A percentile compares a stretch with the other conserved stretches of the same genome.
Evolutionary conservation across 2,113 vertebrate species (phyloP).

Genomic region (Ictalurus punctatus): DNA sequence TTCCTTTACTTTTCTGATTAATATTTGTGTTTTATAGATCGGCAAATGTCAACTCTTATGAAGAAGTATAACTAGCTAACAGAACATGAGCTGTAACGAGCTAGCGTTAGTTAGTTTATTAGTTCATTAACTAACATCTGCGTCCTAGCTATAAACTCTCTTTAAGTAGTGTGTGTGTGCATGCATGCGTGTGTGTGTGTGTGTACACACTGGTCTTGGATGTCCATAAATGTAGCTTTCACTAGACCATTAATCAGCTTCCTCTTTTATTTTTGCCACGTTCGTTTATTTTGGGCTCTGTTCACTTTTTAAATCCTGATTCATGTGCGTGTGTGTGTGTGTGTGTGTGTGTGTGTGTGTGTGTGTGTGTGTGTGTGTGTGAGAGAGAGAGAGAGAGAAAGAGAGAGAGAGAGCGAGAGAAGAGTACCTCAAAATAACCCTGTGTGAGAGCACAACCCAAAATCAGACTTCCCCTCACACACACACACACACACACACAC

Average conservation of each 20-base stretch:
- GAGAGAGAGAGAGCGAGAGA: conserved; percentile 11
- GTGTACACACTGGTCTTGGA: not conserved
- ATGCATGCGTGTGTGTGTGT: not conserved
- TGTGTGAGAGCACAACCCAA: conserved; percentile 25
- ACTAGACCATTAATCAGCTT: conserved; percentile 45
- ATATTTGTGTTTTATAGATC: not conserved
- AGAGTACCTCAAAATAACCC: not conserved
- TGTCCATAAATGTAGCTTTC: conserved; percentile 57
- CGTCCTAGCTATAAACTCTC: not conserved
- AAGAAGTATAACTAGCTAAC: not conserved
- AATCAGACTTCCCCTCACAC: not conserved
- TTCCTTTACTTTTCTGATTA: not conserved
- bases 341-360: conserved; percentile 34
- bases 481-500: conserved; percentile 4
- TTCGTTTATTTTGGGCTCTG: conserved; percentile 49
- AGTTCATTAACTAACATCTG: not conserved
- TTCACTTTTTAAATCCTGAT: conserved; percentile 34
- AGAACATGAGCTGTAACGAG: not conserved
- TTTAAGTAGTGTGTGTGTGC: not conserved
- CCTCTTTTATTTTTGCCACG: conserved; percentile 48
- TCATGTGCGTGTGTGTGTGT: conserved; percentile 32
- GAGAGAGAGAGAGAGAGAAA: conserved; percentile 12
- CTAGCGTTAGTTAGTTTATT: not conserved
- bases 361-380: conserved; percentile 25
- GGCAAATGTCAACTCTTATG: not conserved